These are phyloP conservation scores for Melanotaenia pygmaea DNA, from an alignment of 2,797 vertebrate genomes.

Conservation along the genomic window DNA sequence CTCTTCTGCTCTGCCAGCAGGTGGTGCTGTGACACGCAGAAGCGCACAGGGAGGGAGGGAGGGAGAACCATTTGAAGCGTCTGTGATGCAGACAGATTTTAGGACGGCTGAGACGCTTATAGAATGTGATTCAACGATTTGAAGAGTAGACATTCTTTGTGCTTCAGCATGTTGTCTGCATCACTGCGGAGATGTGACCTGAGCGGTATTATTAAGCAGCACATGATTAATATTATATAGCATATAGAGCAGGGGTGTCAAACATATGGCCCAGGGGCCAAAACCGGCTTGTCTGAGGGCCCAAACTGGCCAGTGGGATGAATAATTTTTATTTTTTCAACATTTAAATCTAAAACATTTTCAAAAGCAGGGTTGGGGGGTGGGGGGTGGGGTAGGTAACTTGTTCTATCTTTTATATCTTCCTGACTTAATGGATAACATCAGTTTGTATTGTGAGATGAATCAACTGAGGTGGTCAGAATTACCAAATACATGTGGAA, in stretches of 20 bases:
- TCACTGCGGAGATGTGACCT: constrained; percentile 6
- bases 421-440: too few relatives aligned
- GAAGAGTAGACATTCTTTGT: background rate
- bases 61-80: constrained; percentile 27
- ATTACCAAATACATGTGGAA: too few relatives aligned
- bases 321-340: too few relatives aligned
- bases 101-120: constrained; percentile 15
- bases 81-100: constrained; percentile 33
- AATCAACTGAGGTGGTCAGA: too few relatives aligned
- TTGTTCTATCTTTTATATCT: too few relatives aligned
- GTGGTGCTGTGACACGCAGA: constrained; percentile 32
- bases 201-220: constrained; percentile 8
- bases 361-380: too few relatives aligned
- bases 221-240: background rate
- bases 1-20: constrained; percentile 20
- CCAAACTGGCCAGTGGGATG: too few relatives aligned
- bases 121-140: constrained; percentile 13
- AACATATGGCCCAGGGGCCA: too few relatives aligned
- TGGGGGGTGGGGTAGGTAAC: too few relatives aligned
- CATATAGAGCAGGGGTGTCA: background rate
- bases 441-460: too few relatives aligned
- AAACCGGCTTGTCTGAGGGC: too few relatives aligned
- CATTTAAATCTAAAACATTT: too few relatives aligned
- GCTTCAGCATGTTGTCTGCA: constrained; percentile 18
- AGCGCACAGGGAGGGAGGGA: background rate